A percentile compares a stretch with the other conserved stretches of the same genome.
Evolutionary conservation across 2,113 vertebrate genomes (phyloP).

Genomic region (Calyptommatus sinebrachiatus): DNA sequence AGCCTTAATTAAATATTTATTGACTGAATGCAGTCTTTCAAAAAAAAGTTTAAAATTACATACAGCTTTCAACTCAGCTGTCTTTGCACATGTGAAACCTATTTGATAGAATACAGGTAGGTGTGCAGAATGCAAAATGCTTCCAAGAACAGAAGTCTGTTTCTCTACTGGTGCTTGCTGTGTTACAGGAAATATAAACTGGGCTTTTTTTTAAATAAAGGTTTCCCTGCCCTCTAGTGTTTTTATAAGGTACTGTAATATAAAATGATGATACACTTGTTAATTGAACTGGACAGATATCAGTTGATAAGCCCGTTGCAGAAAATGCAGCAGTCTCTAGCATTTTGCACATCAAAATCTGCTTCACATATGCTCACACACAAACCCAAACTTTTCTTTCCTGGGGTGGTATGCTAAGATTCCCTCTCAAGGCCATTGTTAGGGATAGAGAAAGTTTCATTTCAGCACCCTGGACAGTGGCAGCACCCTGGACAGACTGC

Average conservation of each 20-base stretch:
- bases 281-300: not conserved
- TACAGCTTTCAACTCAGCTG: not conserved
- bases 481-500: no score
- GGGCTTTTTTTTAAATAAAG: not conserved
- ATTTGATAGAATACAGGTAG: not conserved
- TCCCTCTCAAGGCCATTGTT: no score
- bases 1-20: not conserved
- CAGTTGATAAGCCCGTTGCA: not conserved
- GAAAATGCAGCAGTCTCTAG: no score
- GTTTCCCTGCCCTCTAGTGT: slow-evolving; percentile 11
- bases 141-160: not conserved
- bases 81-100: not conserved
- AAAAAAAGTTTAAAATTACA: not conserved
- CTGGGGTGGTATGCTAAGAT: no score
- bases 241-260: not conserved
- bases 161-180: not conserved
- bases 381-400: no score
- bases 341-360: no score
- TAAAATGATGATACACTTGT: not conserved
- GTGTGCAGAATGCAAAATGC: not conserved
- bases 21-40: not conserved
- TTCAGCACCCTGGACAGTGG: no score
- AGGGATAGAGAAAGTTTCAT: no score
- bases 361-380: no score
- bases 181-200: not conserved